Evolutionary conservation across 1,140 invertebrate genomes (phyloP).

Genomic region (Varroa destructor): DNA sequence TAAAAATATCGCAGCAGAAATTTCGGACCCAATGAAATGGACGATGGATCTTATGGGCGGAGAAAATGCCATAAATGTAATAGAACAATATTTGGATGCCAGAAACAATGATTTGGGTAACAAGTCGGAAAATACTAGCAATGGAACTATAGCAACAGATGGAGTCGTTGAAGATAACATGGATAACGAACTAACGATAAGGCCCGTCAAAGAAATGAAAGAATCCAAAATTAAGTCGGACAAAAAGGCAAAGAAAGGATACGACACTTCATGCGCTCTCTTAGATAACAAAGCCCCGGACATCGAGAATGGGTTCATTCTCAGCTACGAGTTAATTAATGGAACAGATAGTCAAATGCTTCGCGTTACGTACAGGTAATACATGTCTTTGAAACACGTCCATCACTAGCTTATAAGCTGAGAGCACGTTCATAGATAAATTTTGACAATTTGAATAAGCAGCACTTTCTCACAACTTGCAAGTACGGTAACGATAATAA

Average conservation of each 20-base stretch:
- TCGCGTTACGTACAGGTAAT: constrained; percentile 8
- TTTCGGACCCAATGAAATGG: too few species aligned
- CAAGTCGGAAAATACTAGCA: background rate
- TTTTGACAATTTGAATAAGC: too few species aligned
- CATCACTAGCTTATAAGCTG: too few species aligned
- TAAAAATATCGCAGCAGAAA: too few species aligned
- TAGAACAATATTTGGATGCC: too few species aligned
- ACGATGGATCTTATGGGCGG: too few species aligned
- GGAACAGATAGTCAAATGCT: background rate
- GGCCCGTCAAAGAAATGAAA: background rate
- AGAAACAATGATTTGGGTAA: too few species aligned
- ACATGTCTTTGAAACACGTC: background rate
- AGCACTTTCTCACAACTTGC: too few species aligned
- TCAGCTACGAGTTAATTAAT: constrained; percentile 12
- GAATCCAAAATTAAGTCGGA: background rate
- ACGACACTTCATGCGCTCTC: background rate
- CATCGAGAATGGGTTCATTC: constrained; percentile 13
- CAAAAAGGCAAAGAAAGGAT: background rate
- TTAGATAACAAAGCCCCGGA: background rate
- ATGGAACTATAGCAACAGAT: background rate
- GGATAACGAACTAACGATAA: background rate
- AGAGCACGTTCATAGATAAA: too few species aligned
- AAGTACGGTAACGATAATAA: too few species aligned
- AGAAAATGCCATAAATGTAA: too few species aligned
- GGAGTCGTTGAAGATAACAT: background rate